Percentiles rank a stretch among this genome's conserved stretches.
These are phyloP conservation scores for Callospermophilus lateralis DNA, from an alignment of 2,113 vertebrate genomes.

Conservation along the genomic window DNA sequence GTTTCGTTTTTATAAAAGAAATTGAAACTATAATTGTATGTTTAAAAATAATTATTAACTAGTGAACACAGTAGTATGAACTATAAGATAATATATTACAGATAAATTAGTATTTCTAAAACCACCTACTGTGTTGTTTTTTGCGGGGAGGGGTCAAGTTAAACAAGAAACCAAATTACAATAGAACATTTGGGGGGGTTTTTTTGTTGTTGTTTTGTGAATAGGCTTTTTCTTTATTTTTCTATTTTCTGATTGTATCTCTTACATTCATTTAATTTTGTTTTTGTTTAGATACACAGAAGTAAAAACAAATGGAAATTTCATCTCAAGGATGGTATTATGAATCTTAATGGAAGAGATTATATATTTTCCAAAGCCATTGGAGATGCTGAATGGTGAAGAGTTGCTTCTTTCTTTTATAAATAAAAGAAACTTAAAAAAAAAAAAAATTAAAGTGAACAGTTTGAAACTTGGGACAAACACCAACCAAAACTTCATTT, in stretches of 20 bases:
- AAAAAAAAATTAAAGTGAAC: conserved; percentile 85
- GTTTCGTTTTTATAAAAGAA: conserved; percentile 46
- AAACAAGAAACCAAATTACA: neutral
- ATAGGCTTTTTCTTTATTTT: conserved; percentile 12
- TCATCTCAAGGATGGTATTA: conserved; percentile 99
- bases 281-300: conserved; percentile 95
- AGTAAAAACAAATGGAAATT: conserved; percentile 99
- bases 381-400: conserved; percentile 99
- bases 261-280: conserved; percentile 44
- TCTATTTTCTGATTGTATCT: conserved; percentile 60
- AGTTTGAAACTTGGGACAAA: conserved; percentile 90
- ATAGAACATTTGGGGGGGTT: neutral
- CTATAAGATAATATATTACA: neutral
- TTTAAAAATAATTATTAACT: conserved; percentile 20
- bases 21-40: neutral
- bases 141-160: neutral
- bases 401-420: conserved; percentile 82
- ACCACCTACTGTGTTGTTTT: neutral
- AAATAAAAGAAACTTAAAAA: conserved; percentile 85
- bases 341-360: conserved; percentile 99
- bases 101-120: neutral
- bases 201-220: neutral
- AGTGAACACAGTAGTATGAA: conserved; percentile 28
- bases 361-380: conserved; percentile 99
- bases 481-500: conserved; percentile 89